Percentiles rank a stretch among this genome's conserved stretches.
These are phyloP conservation scores for Diplazon laetatorius DNA, from an alignment of 2,888 invertebrate species.

Conservation along the genomic window DNA sequence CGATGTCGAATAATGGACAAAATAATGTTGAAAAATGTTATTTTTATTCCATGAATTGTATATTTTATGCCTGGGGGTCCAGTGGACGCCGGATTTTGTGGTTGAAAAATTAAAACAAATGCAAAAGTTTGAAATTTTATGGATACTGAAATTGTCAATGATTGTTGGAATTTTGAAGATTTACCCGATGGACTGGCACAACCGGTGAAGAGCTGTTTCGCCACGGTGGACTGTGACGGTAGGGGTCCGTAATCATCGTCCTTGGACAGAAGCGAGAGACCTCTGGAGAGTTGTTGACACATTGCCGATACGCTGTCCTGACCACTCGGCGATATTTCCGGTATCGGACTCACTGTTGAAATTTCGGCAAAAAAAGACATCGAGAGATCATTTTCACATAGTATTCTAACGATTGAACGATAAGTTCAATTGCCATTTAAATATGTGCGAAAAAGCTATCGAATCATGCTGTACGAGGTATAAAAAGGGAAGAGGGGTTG, in stretches of 20 bases:
- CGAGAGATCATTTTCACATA: background rate
- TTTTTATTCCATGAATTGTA: too few species aligned
- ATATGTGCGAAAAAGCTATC: constrained; percentile 66
- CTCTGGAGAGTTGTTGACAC: constrained; percentile 91
- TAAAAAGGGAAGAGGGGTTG: background rate
- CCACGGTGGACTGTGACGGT: constrained; percentile 72
- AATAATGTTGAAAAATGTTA: too few species aligned
- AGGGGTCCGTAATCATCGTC: constrained; percentile 83
- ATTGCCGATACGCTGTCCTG: constrained; percentile 89
- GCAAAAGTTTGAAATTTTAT: too few species aligned
- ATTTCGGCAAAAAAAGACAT: constrained; percentile 33
- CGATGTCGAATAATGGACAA: too few species aligned
- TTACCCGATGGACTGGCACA: constrained; percentile 72
- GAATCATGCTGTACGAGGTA: constrained; percentile 65
- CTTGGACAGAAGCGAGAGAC: constrained; percentile 89
- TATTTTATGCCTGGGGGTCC: too few species aligned
- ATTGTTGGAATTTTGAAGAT: background rate
- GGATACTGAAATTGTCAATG: background rate
- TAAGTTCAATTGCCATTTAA: background rate
- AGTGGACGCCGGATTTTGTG: too few species aligned
- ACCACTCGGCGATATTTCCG: constrained; percentile 89
- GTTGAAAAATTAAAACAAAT: too few species aligned
- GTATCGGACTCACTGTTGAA: constrained; percentile 88
- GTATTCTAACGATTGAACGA: background rate
- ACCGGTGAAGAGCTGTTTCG: constrained; percentile 76